Evolutionary conservation across 2,888 invertebrate genomes (phyloP).

Genomic region (Nowickia ferox): DNA sequence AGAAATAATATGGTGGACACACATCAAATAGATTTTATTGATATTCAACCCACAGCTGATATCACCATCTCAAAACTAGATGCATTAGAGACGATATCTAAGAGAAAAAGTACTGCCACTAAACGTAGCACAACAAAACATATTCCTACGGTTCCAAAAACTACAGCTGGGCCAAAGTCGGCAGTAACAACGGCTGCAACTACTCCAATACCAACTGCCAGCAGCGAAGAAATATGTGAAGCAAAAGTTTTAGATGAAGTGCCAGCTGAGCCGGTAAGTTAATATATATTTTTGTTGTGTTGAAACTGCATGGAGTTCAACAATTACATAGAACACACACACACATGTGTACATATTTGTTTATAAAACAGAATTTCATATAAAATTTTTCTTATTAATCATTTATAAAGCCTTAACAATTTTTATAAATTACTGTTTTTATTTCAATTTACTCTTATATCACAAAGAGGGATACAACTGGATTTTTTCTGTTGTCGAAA

Average conservation of each 20-base stretch:
- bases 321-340: no score
- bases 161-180: conserved; percentile 42
- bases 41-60: conserved; percentile 75
- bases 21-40: conserved; percentile 75
- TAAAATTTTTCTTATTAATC: no score
- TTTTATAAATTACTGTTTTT: no score
- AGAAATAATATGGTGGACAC: conserved; percentile 27
- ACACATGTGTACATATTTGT: no score
- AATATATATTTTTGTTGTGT: background rate
- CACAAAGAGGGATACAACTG: no score
- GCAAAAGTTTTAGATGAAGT: conserved; percentile 81
- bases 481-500: no score
- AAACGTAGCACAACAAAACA: conserved; percentile 76
- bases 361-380: no score
- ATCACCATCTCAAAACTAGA: conserved; percentile 75
- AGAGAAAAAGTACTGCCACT: conserved; percentile 69
- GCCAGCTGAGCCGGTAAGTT: conserved; percentile 82
- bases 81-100: conserved; percentile 40
- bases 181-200: conserved; percentile 63
- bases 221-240: conserved; percentile 79
- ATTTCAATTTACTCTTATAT: no score
- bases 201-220: conserved; percentile 65
- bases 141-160: conserved; percentile 61
- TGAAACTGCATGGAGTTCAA: no score
- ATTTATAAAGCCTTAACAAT: no score